phyloP scores from a whole-genome alignment of 2,888 invertebrate genomes.

The Spilosoma lubricipeda region DNA sequence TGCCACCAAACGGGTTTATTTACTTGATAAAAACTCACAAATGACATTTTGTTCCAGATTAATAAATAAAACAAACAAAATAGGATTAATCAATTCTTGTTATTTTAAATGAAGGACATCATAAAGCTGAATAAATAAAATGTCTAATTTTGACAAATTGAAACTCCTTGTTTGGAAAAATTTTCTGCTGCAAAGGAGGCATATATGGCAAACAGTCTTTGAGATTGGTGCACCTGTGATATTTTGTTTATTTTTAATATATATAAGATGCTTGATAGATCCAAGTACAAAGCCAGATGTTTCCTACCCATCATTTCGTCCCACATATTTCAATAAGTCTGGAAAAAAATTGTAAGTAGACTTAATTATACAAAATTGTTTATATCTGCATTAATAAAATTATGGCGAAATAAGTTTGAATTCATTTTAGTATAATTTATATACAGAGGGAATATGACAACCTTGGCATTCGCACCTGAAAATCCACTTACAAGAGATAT shows the following conservation, averaged over 20 bases:
- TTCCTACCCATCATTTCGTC: conserved; percentile 71
- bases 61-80: neutral
- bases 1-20: neutral
- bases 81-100: neutral
- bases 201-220: conserved; percentile 89
- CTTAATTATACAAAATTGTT: neutral
- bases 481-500: conserved; percentile 73
- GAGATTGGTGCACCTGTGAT: conserved; percentile 90
- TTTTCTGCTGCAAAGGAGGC: conserved; percentile 90
- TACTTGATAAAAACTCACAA: neutral
- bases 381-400: neutral
- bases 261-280: conserved; percentile 90
- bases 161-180: conserved; percentile 94
- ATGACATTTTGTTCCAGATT: neutral
- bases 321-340: conserved; percentile 79
- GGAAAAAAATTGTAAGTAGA: conserved; percentile 73
- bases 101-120: conserved; percentile 40
- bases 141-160: conserved; percentile 87
- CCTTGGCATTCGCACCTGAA: conserved; percentile 81
- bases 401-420: neutral
- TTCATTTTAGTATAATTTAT: conserved; percentile 19
- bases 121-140: conserved; percentile 53
- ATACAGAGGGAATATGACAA: conserved; percentile 74
- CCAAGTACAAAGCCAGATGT: conserved; percentile 82
- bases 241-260: conserved; percentile 89